phyloP scores from a whole-genome alignment of 2,113 vertebrate species.

The Toxostoma redivivum region DNA sequence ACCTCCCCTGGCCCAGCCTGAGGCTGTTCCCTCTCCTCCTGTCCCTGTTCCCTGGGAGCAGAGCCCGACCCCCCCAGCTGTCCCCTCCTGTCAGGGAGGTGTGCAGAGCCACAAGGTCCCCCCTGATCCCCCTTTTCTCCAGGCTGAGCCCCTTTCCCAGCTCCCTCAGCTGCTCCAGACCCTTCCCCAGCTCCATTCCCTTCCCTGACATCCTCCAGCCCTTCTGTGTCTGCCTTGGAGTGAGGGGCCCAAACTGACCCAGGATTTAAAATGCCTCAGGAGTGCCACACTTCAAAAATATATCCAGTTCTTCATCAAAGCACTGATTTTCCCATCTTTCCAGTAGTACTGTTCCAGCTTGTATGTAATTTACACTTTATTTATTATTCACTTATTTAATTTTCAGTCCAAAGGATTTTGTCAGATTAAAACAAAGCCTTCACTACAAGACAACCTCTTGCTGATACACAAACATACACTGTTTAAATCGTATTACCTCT shows the following conservation, averaged over 20 bases:
- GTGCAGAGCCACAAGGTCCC: background rate
- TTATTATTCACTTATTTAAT: background rate
- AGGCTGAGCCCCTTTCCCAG: background rate
- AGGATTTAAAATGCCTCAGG: background rate
- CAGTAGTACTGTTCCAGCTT: background rate
- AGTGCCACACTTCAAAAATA: background rate
- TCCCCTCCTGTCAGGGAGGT: background rate
- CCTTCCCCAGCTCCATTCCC: background rate
- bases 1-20: background rate
- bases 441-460: background rate
- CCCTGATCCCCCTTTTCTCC: background rate
- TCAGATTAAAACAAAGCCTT: background rate
- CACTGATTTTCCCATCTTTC: background rate
- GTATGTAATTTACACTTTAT: background rate
- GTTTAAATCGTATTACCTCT: background rate
- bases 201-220: fast-evolving
- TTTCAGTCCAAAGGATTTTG: background rate
- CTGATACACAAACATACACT: background rate
- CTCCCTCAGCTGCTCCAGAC: background rate
- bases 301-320: background rate
- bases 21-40: background rate
- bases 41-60: background rate
- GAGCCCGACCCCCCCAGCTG: background rate
- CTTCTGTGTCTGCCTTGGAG: fast-evolving
- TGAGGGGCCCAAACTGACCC: background rate